A percentile compares a stretch with the other conserved stretches of the same genome.
These are phyloP conservation scores for Oncorhynchus mykiss DNA, from an alignment of 2,113 vertebrate genomes.

Conservation along the genomic window DNA sequence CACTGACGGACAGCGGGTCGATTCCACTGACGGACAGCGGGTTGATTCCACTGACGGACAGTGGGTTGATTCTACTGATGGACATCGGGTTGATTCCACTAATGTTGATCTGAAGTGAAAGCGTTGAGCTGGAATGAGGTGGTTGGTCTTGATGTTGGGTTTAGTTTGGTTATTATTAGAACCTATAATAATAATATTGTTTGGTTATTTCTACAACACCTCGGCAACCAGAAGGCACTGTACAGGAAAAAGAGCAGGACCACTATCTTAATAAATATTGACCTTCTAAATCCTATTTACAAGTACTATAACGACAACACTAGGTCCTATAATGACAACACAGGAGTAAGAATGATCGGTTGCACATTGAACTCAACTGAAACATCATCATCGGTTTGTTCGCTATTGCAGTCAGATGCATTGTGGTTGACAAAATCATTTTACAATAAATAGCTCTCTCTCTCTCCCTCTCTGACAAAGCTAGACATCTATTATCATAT, in stretches of 20 bases:
- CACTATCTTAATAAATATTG: slow-evolving; percentile 91
- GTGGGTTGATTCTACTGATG: too few relatives aligned
- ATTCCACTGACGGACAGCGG: too few relatives aligned
- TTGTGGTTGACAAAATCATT: slow-evolving; percentile 69
- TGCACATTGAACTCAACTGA: slow-evolving; percentile 60
- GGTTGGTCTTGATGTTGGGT: slow-evolving; percentile 47
- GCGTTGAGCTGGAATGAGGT: slow-evolving; percentile 34
- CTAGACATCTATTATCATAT: slow-evolving; percentile 30
- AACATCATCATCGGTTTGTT: slow-evolving; percentile 66
- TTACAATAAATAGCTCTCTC: slow-evolving; percentile 73
- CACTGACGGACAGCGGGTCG: too few relatives aligned
- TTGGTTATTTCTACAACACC: slow-evolving; percentile 62
- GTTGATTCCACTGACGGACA: slow-evolving; percentile 13
- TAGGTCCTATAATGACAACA: slow-evolving; percentile 72
- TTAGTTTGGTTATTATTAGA: slow-evolving; percentile 32
- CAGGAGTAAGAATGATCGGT: slow-evolving; percentile 70
- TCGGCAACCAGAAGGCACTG: slow-evolving; percentile 36
- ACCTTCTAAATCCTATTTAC: slow-evolving; percentile 87
- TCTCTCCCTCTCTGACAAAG: slow-evolving; percentile 38
- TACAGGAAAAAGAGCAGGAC: slow-evolving; percentile 73
- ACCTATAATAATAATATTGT: too few relatives aligned
- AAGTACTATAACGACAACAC: slow-evolving; percentile 58
- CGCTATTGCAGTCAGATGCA: slow-evolving; percentile 85
- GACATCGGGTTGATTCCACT: slow-evolving; percentile 4
- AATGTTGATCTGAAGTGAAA: slow-evolving; percentile 41